Base-by-base conservation (phyloP, 2,888 invertebrate species). In the Harpagoxenus sublaevis region DNA sequence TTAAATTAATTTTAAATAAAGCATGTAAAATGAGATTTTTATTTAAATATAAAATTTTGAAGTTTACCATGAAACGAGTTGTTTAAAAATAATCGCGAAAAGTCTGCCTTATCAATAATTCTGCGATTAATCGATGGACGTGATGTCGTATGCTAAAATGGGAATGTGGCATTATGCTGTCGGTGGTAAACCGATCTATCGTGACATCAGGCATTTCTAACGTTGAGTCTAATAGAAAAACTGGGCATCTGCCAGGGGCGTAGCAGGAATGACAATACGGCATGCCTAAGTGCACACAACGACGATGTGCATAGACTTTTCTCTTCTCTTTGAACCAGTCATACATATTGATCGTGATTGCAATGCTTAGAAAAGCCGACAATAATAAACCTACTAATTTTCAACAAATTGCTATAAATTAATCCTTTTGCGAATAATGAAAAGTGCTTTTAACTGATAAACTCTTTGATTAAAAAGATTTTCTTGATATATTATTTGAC, bases 201-300 rank as follows among this genome's bases (percentile, higher is more conserved):
- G 86, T 48, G 57, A 39, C 63, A 45, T 68, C 77, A 48, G 65
- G 74, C 87, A 88, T 90, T 90, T 86, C 89, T 88, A 84, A 86
- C 77, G 88, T 75, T 88, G 81, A 63, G 62, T 87, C 85, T 83
- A 87, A 90, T 89, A 89, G 85, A 87, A 88, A 89, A 90, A 88
- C 90, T 89, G 90, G 86, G 89, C 85, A 87, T 84, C 83, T 88
- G 90, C 89, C 90, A 90, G 89, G 55, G 84, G 81, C 87, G 87
- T 83, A 73, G 75, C 48, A 45, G 74, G 85, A 86, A 90, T 89
- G 79, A 88, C 83, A 89, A 89, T 89, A 85, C 84, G 79, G 55
- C 45, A 66, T 71, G 68, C 79, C 75, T 63, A 62, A 55, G 73
- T 68, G 55, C 51, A 71, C 63, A 65, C 51, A 57, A 66, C 65